Conservation (phyloP, 2,888 invertebrate genomes). For the Apodemia hepburni region DNA sequence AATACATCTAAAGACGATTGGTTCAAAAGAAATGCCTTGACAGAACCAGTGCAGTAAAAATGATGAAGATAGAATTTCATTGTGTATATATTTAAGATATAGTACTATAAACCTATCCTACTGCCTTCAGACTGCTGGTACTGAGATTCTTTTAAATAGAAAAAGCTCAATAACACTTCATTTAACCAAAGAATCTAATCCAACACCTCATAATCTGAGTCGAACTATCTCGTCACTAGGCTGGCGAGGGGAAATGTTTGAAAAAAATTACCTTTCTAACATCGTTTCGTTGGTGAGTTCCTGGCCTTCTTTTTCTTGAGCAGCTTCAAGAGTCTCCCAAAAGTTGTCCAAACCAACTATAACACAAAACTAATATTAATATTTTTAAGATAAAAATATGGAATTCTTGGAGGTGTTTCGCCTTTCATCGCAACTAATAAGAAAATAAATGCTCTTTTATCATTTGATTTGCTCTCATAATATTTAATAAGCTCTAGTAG, state of each 20-base stretch:
- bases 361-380: conserved; percentile 29
- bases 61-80: no score
- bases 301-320: conserved; percentile 59
- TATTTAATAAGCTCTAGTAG: conserved; percentile 17
- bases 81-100: no score
- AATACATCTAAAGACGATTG: no score
- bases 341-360: conserved; percentile 72
- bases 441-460: conserved; percentile 10
- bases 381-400: conserved; percentile 6
- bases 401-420: conserved; percentile 8
- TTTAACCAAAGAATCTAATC: no score
- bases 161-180: no score
- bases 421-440: conserved; percentile 12
- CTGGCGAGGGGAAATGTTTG: no score
- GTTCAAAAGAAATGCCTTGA: no score
- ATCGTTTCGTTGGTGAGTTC: conserved; percentile 59
- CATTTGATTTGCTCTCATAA: conserved; percentile 14
- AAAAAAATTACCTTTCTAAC: conserved; percentile 53
- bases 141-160: no score
- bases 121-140: no score
- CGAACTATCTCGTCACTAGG: no score
- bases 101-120: no score
- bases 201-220: neutral
- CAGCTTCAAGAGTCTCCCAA: conserved; percentile 64
- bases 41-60: no score